Evolutionary conservation across 2,888 invertebrate genomes (phyloP).

Genomic region (Ypsolopha scabrella): DNA sequence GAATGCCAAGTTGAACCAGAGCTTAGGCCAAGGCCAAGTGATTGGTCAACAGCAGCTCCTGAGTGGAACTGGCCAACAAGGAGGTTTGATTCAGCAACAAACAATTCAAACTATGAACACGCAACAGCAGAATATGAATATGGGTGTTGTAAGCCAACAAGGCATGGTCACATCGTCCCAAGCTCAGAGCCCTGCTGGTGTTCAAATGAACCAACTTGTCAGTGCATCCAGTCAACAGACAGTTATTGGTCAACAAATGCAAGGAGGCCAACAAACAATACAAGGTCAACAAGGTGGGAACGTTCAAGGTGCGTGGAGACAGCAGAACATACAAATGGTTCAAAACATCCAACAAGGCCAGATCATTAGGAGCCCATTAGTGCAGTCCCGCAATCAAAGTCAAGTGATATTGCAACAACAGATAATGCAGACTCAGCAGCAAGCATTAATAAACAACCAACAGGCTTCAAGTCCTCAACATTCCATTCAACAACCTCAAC

Average conservation of each 20-base stretch:
- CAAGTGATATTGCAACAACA: conserved; percentile 70
- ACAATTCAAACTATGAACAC: conserved; percentile 51
- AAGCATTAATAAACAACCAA: conserved; percentile 54
- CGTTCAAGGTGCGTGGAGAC: conserved; percentile 55
- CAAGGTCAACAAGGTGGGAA: conserved; percentile 46
- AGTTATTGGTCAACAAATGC: conserved; percentile 60
- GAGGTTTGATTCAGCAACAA: conserved; percentile 54
- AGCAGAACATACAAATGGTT: conserved; percentile 64
- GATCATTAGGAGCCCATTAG: conserved; percentile 55
- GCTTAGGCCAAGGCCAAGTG: conserved; percentile 50
- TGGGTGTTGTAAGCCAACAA: conserved; percentile 55
- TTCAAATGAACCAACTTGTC: conserved; percentile 59
- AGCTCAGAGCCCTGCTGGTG: conserved; percentile 38
- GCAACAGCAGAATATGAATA: conserved; percentile 57
- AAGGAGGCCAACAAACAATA: conserved; percentile 57
- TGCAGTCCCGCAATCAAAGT: conserved; percentile 58
- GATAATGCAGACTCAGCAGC: conserved; percentile 67
- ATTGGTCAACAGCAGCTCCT: conserved; percentile 52
- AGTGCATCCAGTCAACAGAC: conserved; percentile 45
- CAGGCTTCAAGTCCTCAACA: conserved; percentile 63
- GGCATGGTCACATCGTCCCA: conserved; percentile 51
- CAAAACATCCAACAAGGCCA: conserved; percentile 63
- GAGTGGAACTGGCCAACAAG: conserved; percentile 62
- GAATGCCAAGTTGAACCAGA: conserved; percentile 56
- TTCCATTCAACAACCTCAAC: conserved; percentile 67